phyloP scores from a whole-genome alignment of 2,113 vertebrate genomes.

The Tupaia tana region DNA sequence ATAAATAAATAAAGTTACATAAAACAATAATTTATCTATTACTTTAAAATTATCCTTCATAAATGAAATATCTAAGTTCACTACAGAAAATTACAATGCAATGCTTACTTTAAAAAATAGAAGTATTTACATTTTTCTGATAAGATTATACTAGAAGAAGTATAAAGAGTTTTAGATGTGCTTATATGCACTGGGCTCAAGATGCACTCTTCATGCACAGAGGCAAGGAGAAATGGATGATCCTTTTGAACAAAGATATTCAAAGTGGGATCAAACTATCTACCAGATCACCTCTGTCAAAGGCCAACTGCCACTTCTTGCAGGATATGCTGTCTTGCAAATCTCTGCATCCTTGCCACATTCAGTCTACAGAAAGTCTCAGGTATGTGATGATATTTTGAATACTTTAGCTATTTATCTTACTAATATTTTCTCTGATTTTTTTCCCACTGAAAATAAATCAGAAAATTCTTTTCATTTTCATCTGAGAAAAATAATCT shows the following conservation, averaged over 20 bases:
- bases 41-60: conserved; percentile 45
- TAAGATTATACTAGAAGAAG: not conserved
- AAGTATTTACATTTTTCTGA: conserved; percentile 14
- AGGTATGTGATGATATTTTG: not conserved
- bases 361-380: conserved; percentile 31
- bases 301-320: not conserved
- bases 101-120: not conserved
- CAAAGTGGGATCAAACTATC: not conserved
- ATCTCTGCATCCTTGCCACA: conserved; percentile 15
- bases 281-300: not conserved
- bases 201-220: not conserved
- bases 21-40: not conserved
- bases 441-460: conserved; percentile 38
- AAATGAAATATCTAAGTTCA: conserved; percentile 37
- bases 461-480: conserved; percentile 35
- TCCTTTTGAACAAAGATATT: conserved; percentile 16
- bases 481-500: not conserved
- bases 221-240: not conserved
- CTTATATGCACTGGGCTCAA: not conserved
- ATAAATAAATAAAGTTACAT: no score
- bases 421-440: not conserved
- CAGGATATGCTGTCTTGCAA: not conserved
- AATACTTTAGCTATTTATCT: conserved; percentile 6
- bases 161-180: not conserved
- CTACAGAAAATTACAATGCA: not conserved